Evolutionary conservation across 1,140 invertebrate species (phyloP).

Genomic region (Drosophila busckii): DNA sequence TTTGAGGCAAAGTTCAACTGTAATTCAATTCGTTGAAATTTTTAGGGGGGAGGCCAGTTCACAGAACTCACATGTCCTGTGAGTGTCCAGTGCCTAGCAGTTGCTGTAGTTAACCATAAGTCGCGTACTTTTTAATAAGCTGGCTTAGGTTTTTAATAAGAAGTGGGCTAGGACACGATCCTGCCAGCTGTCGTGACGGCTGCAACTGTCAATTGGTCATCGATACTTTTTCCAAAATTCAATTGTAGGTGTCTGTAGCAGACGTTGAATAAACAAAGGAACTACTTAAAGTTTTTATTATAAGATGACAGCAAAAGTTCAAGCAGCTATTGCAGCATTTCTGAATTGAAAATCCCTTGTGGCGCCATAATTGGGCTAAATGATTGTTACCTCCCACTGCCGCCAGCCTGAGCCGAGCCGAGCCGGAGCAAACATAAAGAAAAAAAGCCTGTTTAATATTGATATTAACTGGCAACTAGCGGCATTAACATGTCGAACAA

Average conservation of each 20-base stretch:
- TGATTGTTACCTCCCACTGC: not conserved
- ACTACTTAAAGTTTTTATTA: too few relatives aligned
- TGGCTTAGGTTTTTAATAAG: slow-evolving; percentile 74
- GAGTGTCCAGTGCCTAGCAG: slow-evolving; percentile 9
- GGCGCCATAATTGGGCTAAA: slow-evolving; percentile 8
- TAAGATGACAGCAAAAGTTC: too few relatives aligned
- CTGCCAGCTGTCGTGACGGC: slow-evolving; percentile 26
- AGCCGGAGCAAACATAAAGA: too few relatives aligned
- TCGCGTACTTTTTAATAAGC: slow-evolving; percentile 60
- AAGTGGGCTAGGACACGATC: slow-evolving; percentile 41
- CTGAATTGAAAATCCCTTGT: too few relatives aligned
- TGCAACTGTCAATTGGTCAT: slow-evolving; percentile 52
- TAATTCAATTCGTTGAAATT: slow-evolving; percentile 70
- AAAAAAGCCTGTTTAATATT: slow-evolving; percentile 9
- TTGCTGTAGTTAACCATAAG: slow-evolving; percentile 39
- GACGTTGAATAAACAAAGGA: not conserved
- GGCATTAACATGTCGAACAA: slow-evolving; percentile 60
- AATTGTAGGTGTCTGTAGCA: slow-evolving; percentile 10
- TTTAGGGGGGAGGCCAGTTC: slow-evolving; percentile 15
- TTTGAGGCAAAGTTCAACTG: slow-evolving; percentile 52
- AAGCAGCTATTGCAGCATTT: too few relatives aligned
- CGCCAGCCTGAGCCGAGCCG: too few relatives aligned
- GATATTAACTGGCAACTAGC: slow-evolving; percentile 35
- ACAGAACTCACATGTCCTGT: slow-evolving; percentile 19
- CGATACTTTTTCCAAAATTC: slow-evolving; percentile 51